phyloP scores from a whole-genome alignment of 2,113 vertebrate species.

The Peromyscus polionotus region DNA sequence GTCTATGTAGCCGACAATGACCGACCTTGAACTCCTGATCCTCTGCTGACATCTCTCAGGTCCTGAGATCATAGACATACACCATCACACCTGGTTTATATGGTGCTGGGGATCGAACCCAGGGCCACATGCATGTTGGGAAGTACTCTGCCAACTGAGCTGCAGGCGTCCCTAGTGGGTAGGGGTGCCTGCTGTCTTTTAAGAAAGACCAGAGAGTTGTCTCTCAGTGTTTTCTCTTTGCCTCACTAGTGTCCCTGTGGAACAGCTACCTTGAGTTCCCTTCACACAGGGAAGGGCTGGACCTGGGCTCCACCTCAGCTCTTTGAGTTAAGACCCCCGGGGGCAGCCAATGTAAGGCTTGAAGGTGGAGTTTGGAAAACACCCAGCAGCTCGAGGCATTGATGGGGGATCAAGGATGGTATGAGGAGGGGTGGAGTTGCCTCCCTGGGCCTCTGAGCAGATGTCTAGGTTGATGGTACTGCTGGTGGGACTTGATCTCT shows the following conservation, averaged over 20 bases:
- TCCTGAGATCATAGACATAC: neutral
- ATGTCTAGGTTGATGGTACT: neutral
- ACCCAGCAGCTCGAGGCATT: neutral
- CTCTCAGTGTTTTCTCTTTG: neutral
- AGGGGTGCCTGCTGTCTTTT: neutral
- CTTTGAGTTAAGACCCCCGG: neutral
- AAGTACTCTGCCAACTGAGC: neutral
- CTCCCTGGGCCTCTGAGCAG: neutral
- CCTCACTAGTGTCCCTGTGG: neutral
- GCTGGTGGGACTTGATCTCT: neutral
- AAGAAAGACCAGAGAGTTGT: neutral
- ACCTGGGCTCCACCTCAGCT: neutral
- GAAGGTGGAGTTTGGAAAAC: neutral
- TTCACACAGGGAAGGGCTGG: neutral
- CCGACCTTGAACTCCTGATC: neutral
- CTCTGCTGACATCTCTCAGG: neutral
- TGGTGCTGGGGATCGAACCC: neutral
- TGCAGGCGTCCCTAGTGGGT: too few relatives aligned
- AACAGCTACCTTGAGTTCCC: neutral
- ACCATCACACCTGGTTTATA: neutral
- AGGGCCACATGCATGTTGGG: neutral
- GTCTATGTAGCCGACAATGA: neutral
- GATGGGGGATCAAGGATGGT: neutral
- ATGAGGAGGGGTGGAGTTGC: neutral
- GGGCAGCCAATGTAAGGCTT: neutral